Base-by-base conservation (phyloP, 1,140 invertebrate species). In the Drosophila paulistorum region DNA sequence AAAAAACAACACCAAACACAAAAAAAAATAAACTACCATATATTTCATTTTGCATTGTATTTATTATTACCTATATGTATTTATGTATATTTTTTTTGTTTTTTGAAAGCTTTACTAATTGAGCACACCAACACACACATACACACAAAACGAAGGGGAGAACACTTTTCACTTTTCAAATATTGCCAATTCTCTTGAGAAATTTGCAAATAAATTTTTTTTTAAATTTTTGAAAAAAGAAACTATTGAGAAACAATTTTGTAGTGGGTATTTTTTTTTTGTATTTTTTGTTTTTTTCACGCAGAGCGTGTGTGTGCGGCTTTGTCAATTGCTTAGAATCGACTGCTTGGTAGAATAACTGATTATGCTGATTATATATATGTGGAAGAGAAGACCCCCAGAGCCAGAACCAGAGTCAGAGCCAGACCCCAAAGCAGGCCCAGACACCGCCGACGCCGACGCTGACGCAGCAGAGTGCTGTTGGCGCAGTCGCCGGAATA, bases 291-390 rank as follows among this genome's bases (percentile, higher is more conserved):
- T n/a, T n/a, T 58, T 58, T 58, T 2, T 14, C 77, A 89, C 87
- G 83, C 83, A 87, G 61, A 68, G 73, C 76, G 85, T 85, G 85
- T 85, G 85, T 85, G 85, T 85, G 79, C 73, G 73, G 75, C 86
- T 79, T 55, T 65, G 79, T 71, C 73, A 65, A 82, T 74, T 59
- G 77, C 79, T 80, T 82, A 90, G 87, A 90, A 90, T 90, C 74
- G 75, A 90, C 87, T 90, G 87, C 58, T 81, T 63, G 72, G 65
- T 87, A 83, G 79, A 90, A 90, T 87, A 87, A 84, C 87, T 71
- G 89, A 90, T 83, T 90, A 83, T 90, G 87, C 70, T 90, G 84
- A 89, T 90, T 90, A 90, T 90, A 90, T 90, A 90, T 82, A 51
- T 51, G 30, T 30, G 45, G 45, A 51, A 51, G 45, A 51, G 45